A percentile compares a stretch with the other conserved stretches of the same genome.
phyloP scores from a whole-genome alignment of 2,113 vertebrate genomes.

The Illadopsis cleaveri region DNA sequence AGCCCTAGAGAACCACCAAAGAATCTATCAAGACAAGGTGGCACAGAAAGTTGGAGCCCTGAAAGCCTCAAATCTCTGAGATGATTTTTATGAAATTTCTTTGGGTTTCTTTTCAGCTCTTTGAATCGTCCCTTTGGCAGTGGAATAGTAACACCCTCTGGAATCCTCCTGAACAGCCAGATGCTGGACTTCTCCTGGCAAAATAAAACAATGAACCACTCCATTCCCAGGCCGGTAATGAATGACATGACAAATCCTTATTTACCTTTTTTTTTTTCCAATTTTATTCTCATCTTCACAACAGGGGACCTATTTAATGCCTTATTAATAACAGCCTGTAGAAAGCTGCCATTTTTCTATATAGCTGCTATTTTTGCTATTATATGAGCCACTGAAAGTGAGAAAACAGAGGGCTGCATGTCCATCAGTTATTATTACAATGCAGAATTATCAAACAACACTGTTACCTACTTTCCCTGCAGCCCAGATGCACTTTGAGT shows the following conservation, averaged over 20 bases:
- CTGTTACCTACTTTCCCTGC: not conserved
- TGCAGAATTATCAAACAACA: not conserved
- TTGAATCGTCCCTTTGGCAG: constrained; percentile 96
- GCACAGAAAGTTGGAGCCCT: not conserved
- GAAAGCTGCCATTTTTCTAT: not conserved
- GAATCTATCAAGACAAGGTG: not conserved
- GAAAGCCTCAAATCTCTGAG: not conserved
- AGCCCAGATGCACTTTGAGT: not conserved
- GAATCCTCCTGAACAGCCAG: constrained; percentile 95
- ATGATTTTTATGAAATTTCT: not conserved
- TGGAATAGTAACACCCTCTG: constrained; percentile 89
- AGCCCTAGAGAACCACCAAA: not conserved
- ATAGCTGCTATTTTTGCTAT: not conserved
- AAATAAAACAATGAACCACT: constrained; percentile 82
- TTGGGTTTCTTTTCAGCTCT: constrained; percentile 76
- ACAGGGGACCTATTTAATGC: not conserved
- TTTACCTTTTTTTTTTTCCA: not conserved
- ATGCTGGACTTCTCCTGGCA: constrained; percentile 96
- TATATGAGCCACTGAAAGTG: not conserved
- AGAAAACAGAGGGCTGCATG: not conserved
- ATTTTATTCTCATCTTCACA: not conserved
- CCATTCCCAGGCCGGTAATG: constrained; percentile 78
- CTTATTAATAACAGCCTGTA: not conserved
- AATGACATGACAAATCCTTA: not conserved
- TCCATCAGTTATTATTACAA: not conserved